Evolutionary conservation across 2,797 vertebrate species (phyloP), one percentile per base, ranked within the genome.

Genomic region (Picus viridis): DNA sequence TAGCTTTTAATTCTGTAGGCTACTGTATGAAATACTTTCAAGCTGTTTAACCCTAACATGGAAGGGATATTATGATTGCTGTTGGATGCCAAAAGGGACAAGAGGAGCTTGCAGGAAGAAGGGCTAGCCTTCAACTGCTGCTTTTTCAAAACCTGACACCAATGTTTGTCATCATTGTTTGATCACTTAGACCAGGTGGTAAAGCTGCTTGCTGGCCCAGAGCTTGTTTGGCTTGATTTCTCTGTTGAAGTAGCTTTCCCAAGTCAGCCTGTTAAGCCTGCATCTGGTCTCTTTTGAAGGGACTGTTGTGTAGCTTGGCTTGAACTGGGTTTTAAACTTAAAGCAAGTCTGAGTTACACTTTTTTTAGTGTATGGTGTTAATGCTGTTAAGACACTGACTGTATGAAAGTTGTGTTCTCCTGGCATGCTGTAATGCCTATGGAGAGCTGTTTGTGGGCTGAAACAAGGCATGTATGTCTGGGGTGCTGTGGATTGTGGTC

Each of bases 1-100:
- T 79, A 76, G 77, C 58, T 95, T 91, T 96, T 93, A 92, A 93
- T 86, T 95, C 68, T 65, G 80, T 73, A 79, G 32, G 68, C 77
- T 86, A 53, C 71, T 89, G 61, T 82, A 43, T 58, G n/a, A 69
- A 80, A 71, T 79, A 59, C 26, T 61, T 81, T 65, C 27, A 67
- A 58, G 26, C 64, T 88, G 71, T 82, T 83, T 90, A 86, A 83
- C 59, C 23, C 53, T 79, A 77, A 92, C 24, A 39, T 83, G 54
- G 85, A 76, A 58, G 59, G 80, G 70, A 34, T 85, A 39, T 53
- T 47, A 5, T 29, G 54, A 36, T 90, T 36, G 45, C 67, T 68
- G 41, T 47, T 68, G 51, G 80, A 83, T 93, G 43, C 58, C 2
- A 6, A 82, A 92, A 88, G 78, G 74, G 62, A 74, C 36, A 70